Percentiles rank a stretch among this genome's conserved stretches.
phyloP scores from a whole-genome alignment of 2,797 vertebrate species.

The Monodelphis domestica region DNA sequence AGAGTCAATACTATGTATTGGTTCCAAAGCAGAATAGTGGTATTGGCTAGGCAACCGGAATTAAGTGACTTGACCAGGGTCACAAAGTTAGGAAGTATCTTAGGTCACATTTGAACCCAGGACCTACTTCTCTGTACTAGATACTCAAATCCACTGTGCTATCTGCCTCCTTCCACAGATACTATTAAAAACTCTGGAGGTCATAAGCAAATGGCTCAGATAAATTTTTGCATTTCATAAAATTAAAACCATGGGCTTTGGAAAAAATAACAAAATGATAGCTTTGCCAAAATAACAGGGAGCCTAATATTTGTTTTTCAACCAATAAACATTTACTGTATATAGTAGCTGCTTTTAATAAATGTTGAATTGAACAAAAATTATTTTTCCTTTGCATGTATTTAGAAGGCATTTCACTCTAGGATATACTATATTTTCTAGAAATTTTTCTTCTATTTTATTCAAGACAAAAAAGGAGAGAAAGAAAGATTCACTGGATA shows the following conservation, averaged over 20 bases:
- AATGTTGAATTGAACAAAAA: background rate
- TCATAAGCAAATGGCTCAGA: background rate
- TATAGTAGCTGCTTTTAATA: background rate
- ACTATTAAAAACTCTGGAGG: background rate
- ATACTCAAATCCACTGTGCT: no score
- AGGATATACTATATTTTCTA: background rate
- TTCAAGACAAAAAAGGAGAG: slow-evolving; percentile 27
- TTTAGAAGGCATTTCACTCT: background rate
- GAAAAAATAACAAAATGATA: background rate
- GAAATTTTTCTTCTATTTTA: background rate
- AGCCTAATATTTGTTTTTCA: background rate
- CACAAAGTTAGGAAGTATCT: no score
- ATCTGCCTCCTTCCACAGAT: no score
- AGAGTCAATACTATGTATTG: no score
- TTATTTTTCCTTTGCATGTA: background rate
- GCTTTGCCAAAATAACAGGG: background rate
- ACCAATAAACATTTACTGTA: background rate
- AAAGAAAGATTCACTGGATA: background rate
- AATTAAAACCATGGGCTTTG: background rate
- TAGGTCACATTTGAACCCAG: no score
- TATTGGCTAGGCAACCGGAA: no score
- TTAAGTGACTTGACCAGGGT: no score
- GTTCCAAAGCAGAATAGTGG: no score
- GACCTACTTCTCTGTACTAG: no score
- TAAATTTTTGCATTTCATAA: slow-evolving; percentile 29